A percentile compares a stretch with the other conserved stretches of the same genome.
Conservation (phyloP, 2,113 vertebrate species). For the Heterotilapia buettikoferi region DNA sequence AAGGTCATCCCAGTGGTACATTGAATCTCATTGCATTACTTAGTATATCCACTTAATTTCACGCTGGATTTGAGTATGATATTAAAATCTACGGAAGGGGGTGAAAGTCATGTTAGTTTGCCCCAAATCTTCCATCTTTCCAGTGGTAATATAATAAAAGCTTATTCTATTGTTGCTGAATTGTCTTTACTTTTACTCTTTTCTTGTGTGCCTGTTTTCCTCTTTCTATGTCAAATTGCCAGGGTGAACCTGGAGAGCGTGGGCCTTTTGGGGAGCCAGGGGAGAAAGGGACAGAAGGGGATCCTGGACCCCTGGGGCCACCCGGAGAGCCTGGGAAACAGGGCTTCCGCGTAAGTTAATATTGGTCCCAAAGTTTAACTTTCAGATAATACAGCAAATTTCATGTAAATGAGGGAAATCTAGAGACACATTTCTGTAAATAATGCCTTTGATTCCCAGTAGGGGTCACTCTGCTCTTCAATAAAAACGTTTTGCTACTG, state of each 20-base stretch:
- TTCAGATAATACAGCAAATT: background rate
- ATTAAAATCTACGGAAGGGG: background rate
- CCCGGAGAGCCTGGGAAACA: conserved; percentile 76
- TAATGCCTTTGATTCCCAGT: conserved; percentile 23
- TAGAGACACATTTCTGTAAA: background rate
- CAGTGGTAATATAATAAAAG: background rate
- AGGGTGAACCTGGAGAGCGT: conserved; percentile 83
- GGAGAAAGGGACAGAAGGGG: conserved; percentile 82
- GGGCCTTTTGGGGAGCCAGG: conserved; percentile 83
- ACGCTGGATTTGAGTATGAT: background rate
- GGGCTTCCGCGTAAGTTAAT: conserved; percentile 80
- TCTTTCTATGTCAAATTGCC: background rate
- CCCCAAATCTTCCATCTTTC: background rate
- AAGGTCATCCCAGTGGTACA: background rate
- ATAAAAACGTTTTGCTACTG: background rate
- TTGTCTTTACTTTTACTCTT: background rate
- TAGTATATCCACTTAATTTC: background rate
- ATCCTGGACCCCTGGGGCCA: conserved; percentile 73
- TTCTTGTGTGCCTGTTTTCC: background rate
- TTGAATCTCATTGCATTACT: background rate
- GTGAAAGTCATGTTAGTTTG: background rate
- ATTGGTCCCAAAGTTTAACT: background rate
- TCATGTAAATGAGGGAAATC: background rate
- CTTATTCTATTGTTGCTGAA: background rate
- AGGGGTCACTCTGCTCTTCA: conserved; percentile 51